Conservation (phyloP, 2,113 vertebrate genomes). For the Bubo scandiacus region DNA sequence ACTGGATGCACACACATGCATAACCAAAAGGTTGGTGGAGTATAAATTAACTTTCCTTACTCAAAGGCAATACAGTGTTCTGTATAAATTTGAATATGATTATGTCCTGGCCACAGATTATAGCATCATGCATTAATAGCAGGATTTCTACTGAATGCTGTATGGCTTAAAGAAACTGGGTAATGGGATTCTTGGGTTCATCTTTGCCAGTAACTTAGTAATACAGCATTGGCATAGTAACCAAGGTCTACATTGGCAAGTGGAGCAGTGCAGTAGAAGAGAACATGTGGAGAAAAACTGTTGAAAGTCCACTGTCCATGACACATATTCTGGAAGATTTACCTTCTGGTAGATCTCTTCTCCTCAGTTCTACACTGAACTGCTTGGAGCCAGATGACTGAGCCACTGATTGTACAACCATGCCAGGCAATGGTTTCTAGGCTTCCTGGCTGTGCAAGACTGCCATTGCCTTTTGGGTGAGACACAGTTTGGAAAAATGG, state of each 20-base stretch:
- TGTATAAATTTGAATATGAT: background rate
- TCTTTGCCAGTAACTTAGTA: background rate
- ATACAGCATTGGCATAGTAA: background rate
- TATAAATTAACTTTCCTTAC: constrained; percentile 51
- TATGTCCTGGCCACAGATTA: background rate
- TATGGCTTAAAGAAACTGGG: background rate
- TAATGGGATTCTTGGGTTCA: background rate
- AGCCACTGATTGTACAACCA: background rate
- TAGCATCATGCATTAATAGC: background rate
- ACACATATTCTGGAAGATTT: background rate
- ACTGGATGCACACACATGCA: background rate
- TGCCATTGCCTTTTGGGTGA: background rate
- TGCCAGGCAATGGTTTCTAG: background rate
- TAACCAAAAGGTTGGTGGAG: background rate
- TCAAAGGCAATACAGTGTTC: background rate
- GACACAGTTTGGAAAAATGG: background rate
- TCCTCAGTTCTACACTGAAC: background rate
- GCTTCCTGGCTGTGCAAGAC: background rate
- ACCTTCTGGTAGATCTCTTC: background rate
- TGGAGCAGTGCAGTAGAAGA: background rate
- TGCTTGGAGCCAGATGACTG: background rate
- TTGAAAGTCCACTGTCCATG: background rate
- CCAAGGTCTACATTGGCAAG: background rate
- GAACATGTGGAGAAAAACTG: background rate
- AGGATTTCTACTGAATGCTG: background rate